These are phyloP conservation scores for Heliconius eleuchia DNA, from an alignment of 1,140 invertebrate genomes.

Conservation along the genomic window DNA sequence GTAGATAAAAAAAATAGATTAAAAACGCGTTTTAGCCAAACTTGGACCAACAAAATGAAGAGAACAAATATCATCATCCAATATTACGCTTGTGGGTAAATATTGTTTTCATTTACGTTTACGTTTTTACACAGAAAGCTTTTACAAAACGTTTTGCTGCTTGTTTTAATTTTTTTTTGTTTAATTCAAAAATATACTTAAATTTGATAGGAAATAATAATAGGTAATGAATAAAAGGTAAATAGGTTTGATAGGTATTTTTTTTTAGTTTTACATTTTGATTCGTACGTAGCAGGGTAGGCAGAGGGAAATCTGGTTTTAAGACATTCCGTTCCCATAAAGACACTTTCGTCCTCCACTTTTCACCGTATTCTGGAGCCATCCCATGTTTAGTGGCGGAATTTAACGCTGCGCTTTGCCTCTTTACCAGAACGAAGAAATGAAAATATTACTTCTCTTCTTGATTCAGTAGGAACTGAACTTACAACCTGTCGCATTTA, in stretches of 20 bases:
- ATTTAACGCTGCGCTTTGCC: background rate
- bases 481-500: too few species aligned
- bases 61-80: constrained; percentile 58
- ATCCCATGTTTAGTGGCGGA: background rate
- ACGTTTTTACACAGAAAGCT: constrained; percentile 1
- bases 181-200: background rate
- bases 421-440: background rate
- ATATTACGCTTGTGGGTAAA: constrained; percentile 44
- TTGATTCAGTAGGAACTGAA: too few species aligned
- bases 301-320: background rate
- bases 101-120: constrained; percentile 35
- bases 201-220: too few species aligned
- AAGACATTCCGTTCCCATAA: background rate
- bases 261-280: background rate
- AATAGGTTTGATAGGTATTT: too few species aligned
- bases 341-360: too few species aligned
- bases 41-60: constrained; percentile 32
- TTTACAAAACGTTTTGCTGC: constrained; percentile 7
- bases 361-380: too few species aligned
- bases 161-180: constrained; percentile 8
- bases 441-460: background rate
- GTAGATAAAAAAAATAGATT: background rate
- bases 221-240: too few species aligned
- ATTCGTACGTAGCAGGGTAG: too few species aligned
- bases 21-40: background rate